Conservation (phyloP, 2,113 vertebrate species). For the Rhinopomastus cyanomelas region DNA sequence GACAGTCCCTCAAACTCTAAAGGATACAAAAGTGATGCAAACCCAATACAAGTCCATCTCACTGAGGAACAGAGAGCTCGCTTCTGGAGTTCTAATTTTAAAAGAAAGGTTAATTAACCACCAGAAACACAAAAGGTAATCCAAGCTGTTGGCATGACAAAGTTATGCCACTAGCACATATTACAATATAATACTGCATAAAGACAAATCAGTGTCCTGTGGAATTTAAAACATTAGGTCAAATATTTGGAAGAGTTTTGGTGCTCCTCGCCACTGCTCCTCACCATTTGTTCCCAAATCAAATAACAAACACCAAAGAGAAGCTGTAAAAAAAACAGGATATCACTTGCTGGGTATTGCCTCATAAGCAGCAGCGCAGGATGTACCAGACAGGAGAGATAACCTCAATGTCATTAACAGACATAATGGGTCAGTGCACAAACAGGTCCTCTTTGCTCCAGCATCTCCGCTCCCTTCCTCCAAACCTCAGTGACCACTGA, state of each 20-base stretch:
- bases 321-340: conserved; percentile 54
- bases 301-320: conserved; percentile 39
- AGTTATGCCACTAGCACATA: not conserved
- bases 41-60: not conserved
- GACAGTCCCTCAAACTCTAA: not conserved
- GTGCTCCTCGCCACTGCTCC: not conserved
- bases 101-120: conserved; percentile 17
- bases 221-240: not conserved
- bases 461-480: not conserved
- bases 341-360: not conserved
- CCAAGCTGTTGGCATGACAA: not conserved
- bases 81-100: not conserved
- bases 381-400: conserved; percentile 32
- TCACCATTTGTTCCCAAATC: not conserved
- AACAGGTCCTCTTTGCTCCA: conserved; percentile 22
- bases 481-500: not conserved
- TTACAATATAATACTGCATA: not conserved
- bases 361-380: conserved; percentile 2
- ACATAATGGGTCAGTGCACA: not conserved
- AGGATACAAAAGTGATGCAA: not conserved
- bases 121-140: not conserved
- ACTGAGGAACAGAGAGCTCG: not conserved
- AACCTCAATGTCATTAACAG: conserved; percentile 9
- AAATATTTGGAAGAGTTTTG: not conserved
- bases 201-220: not conserved